Evolutionary conservation across 2,888 invertebrate species (phyloP), one percentile per base, ranked within the genome.

Genomic region (Eupithecia exiguata): DNA sequence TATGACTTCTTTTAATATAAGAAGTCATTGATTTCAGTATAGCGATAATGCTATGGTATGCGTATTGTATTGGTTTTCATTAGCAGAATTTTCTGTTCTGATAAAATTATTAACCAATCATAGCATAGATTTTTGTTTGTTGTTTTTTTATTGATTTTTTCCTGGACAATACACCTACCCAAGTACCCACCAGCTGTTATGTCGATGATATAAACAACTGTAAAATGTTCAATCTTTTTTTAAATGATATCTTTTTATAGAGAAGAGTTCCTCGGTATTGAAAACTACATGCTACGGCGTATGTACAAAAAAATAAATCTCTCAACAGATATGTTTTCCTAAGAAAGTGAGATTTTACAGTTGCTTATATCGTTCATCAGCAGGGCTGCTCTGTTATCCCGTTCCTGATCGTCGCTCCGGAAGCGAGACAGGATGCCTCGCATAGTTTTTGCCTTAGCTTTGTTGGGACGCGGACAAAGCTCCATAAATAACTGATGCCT

Each of bases 371-470:
- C n/a, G 68, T 71, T 70, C 36, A 65, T 58, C 53, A 65, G 21
- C 53, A 14, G 7, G 53, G n/a, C 68, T 70, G 61, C 61, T 35
- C 1, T 67, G 71, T 72, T 66, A 62, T 70, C n/a, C 68, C 40
- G 40, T 70, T 72, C 63, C 53, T 36, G 63, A 43, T 69, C 36
- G 80, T 82, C 74, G 78, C 81, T 80, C 81, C 84, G 87, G 87
- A 87, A 86, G 75, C 77, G 69, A 69, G 74, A 71, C 85, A 83
- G 87, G 85, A 87, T 83, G 84, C 82, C 79, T 78, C 77, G 71
- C 75, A 80, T 81, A 74, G 79, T 82, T 81, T 81, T 79, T 81
- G 80, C 80, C 78, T 83, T 80, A 79, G 53, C 78, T 83, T 80
- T 80, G 58, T 70, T 63, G 69, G 70, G 69, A 65, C n/a, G 74